These are phyloP conservation scores for Deroplatys truncata DNA, from an alignment of 2,888 invertebrate genomes.

Conservation along the genomic window DNA sequence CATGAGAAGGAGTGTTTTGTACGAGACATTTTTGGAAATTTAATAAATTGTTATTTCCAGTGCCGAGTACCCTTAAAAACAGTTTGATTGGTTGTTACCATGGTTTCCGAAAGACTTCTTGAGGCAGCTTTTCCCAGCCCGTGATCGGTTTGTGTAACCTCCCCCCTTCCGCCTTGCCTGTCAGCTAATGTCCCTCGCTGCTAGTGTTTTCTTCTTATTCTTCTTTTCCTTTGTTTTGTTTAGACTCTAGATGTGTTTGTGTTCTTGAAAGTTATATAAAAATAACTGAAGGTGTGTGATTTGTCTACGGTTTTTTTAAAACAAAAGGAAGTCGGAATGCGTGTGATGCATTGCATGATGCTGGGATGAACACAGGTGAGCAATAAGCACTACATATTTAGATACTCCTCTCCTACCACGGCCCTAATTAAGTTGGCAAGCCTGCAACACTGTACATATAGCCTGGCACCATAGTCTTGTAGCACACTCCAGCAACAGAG, in stretches of 20 bases:
- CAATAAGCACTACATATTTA: neutral
- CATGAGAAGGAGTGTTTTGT: too few species aligned
- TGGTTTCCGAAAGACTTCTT: neutral
- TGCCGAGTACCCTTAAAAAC: too few species aligned
- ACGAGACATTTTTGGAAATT: too few species aligned
- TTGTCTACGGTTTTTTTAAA: too few species aligned
- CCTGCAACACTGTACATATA: neutral
- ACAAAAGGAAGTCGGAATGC: neutral
- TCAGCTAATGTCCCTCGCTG: neutral
- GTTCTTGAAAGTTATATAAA: neutral
- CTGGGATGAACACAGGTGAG: neutral
- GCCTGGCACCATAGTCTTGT: neutral
- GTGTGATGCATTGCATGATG: neutral
- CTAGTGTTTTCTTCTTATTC: neutral
- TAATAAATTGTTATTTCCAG: too few species aligned
- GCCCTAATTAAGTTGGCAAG: neutral
- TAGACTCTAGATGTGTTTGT: neutral
- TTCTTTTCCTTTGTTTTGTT: slow-evolving; percentile 5
- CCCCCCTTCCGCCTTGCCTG: neutral
- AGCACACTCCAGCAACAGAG: too few species aligned
- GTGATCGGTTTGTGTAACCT: neutral
- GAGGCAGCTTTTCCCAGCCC: neutral
- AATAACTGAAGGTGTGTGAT: neutral
- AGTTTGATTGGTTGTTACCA: too few species aligned
- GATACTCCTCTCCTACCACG: neutral